A percentile compares a stretch with the other conserved stretches of the same genome.
Evolutionary conservation across 2,797 vertebrate species (phyloP).

Genomic region (Tolypeutes matacus): DNA sequence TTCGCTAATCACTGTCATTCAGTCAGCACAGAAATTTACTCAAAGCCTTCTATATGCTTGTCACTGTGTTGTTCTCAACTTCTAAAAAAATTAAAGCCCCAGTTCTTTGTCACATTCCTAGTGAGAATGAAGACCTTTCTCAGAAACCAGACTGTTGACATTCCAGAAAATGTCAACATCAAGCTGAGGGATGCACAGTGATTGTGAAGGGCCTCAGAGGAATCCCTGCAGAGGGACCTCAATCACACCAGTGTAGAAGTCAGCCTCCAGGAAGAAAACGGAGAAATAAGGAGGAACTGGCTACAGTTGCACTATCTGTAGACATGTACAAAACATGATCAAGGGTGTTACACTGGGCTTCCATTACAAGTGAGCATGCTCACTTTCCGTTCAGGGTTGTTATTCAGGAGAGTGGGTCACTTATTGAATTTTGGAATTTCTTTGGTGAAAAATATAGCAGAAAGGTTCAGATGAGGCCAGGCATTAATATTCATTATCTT

Average conservation of each 20-base stretch:
- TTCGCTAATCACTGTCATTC: no score
- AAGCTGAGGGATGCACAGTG: constrained; percentile 93
- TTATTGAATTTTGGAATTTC: no score
- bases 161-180: constrained; percentile 94
- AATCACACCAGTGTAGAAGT: constrained; percentile 90
- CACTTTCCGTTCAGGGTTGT: no score
- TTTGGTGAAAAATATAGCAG: no score
- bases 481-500: no score
- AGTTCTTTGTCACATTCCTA: neutral
- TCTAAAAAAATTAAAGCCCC: no score
- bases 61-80: no score
- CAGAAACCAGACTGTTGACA: constrained; percentile 96
- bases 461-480: no score
- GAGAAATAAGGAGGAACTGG: neutral
- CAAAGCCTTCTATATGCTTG: no score
- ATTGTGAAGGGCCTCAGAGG: constrained; percentile 95
- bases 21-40: no score
- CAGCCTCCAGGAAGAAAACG: constrained; percentile 93
- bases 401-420: no score
- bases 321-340: neutral
- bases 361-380: no score
- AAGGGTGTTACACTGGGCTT: neutral
- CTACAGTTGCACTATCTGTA: neutral
- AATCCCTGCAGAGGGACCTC: constrained; percentile 92
- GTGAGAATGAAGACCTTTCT: constrained; percentile 98